phyloP scores from a whole-genome alignment of 2,888 invertebrate genomes.

The Philereme transversata region DNA sequence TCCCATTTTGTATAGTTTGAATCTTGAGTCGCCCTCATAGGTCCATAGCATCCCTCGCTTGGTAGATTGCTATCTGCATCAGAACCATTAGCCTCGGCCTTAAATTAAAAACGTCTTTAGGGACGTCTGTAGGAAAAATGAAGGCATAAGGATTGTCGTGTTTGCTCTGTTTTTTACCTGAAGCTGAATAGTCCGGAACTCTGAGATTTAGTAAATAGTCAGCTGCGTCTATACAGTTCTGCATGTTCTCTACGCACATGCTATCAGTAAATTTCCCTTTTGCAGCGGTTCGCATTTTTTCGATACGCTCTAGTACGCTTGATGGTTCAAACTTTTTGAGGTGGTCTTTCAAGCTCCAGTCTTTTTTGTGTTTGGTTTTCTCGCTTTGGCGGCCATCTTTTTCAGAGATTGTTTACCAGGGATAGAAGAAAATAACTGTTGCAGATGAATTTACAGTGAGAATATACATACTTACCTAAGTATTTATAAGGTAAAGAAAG shows the following conservation, averaged over 20 bases:
- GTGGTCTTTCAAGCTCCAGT: too few relatives aligned
- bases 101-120: constrained; percentile 39
- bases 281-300: constrained; percentile 36
- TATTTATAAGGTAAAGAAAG: too few relatives aligned
- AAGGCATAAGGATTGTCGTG: constrained; percentile 3
- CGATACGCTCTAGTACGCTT: constrained; percentile 47
- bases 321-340: too few relatives aligned
- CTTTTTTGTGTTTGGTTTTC: too few relatives aligned
- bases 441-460: too few relatives aligned
- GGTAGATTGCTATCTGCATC: constrained; percentile 63
- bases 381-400: too few relatives aligned
- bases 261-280: too few relatives aligned
- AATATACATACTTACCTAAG: too few relatives aligned
- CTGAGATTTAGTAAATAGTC: constrained; percentile 53
- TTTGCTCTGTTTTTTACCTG: constrained; percentile 32
- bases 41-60: constrained; percentile 56
- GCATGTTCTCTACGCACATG: constrained; percentile 44
- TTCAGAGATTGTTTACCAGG: too few relatives aligned
- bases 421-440: too few relatives aligned
- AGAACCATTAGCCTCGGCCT: constrained; percentile 53
- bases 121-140: neutral
- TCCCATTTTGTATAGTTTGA: constrained; percentile 62
- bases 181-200: constrained; percentile 41
- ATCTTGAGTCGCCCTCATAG: neutral
- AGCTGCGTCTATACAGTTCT: constrained; percentile 49